Evolutionary conservation across 2,113 vertebrate genomes (phyloP).

Genomic region (Okapia johnstoni): DNA sequence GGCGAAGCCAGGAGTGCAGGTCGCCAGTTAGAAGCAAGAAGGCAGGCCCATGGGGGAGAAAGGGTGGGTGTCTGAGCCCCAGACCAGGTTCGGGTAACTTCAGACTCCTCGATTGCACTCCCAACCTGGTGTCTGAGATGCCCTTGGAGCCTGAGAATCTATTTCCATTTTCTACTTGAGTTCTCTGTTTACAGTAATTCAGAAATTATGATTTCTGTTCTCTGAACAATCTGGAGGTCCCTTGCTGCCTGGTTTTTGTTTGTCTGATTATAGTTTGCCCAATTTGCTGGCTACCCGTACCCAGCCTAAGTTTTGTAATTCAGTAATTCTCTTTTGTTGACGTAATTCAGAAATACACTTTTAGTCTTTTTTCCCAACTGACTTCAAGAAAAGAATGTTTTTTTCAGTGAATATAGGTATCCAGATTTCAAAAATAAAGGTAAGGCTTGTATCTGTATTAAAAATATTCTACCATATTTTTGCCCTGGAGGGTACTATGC

Average conservation of each 20-base stretch:
- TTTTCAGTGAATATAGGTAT: neutral
- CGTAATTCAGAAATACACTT: neutral
- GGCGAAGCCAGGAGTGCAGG: neutral
- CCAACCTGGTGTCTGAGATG: neutral
- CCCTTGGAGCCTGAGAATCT: neutral
- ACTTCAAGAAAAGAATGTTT: neutral
- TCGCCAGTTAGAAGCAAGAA: neutral
- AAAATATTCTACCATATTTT: neutral
- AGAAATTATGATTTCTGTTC: neutral
- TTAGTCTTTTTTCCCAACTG: neutral
- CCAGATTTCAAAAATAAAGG: neutral
- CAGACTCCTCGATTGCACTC: neutral
- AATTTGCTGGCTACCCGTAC: neutral
- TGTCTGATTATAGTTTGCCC: neutral
- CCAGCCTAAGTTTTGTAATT: neutral
- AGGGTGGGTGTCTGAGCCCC: neutral
- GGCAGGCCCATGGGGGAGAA: fast-evolving
- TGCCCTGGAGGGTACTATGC: neutral
- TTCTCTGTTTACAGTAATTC: neutral
- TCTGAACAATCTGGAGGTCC: neutral
- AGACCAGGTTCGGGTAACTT: no score
- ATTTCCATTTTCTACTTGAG: neutral
- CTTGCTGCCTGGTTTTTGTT: neutral
- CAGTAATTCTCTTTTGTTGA: neutral
- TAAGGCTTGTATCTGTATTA: neutral